phyloP scores from a whole-genome alignment of 2,888 invertebrate species.

The Kryphioiulus occultus region DNA sequence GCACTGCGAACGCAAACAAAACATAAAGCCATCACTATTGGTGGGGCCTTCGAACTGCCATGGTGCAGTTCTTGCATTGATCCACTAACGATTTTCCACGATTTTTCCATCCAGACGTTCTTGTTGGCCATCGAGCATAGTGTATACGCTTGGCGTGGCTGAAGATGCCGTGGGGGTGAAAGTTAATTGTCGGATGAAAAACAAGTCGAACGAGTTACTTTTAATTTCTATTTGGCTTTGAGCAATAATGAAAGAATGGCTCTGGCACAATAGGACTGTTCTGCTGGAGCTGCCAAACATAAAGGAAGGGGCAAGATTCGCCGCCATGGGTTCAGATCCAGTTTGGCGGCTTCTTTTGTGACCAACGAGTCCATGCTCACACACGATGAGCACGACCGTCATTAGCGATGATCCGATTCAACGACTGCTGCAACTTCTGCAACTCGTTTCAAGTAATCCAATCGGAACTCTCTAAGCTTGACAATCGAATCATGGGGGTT shows the following conservation, averaged over 20 bases:
- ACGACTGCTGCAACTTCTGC: no score
- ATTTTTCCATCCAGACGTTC: background rate
- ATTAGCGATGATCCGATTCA: background rate
- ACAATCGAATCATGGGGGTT: no score
- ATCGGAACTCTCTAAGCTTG: background rate
- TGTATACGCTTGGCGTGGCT: background rate
- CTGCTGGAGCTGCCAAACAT: background rate
- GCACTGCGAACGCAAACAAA: no score
- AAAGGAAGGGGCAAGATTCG: background rate
- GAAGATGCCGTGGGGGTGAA: background rate
- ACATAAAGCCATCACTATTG: background rate
- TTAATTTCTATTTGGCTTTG: background rate
- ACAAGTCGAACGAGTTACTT: slow-evolving; percentile 35
- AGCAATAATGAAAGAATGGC: background rate
- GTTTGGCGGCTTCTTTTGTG: background rate
- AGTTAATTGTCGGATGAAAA: slow-evolving; percentile 26
- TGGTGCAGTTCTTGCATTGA: background rate
- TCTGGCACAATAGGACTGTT: slow-evolving; percentile 10
- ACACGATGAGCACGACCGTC: background rate
- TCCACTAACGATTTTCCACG: background rate
- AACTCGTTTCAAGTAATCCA: no score
- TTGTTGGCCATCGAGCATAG: background rate
- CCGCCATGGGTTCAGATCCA: background rate
- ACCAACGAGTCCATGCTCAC: background rate
- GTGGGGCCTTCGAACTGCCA: background rate